Evolutionary conservation across 2,797 vertebrate genomes (phyloP), one percentile per base, ranked within the genome.

Genomic region (Acanthurus lineatus): DNA sequence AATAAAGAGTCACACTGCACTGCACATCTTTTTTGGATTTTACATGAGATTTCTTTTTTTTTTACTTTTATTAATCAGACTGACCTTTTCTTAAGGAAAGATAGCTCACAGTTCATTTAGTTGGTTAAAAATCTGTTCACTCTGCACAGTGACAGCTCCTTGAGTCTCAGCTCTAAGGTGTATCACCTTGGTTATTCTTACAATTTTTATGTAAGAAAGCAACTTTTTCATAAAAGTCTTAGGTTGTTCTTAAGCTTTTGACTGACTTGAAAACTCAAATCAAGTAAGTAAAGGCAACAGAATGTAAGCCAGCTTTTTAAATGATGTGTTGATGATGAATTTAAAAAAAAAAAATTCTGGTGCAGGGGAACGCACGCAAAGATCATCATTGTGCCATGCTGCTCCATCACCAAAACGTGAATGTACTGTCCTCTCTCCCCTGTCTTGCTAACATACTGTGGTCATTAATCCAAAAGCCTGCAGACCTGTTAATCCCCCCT

Each of bases 381-480:
- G 83, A 82, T 40, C 73, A 15, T 91, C 80, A 6, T 63, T 86
- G 68, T 82, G 77, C 68, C 82, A 71, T 58, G 66, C 32, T 66
- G 78, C 86, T 81, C 76, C 76, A 28, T 91, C 91, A 76, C 80
- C 86, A 25, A 92, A 87, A 93, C 94, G 95, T 96, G 95, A 90
- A 86, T 62, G 45, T 56, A 17, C 57, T 73, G 60, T 70, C 51
- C 45, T 61, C 53, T 66, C 51, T 52, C 14, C 44, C 35, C 72
- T 8, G 19, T 83, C 84, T 77, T 75, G 45, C 72, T 74, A 63
- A 73, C 68, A 78, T 83, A 66, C 69, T 85, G 72, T 85, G 71
- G 80, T 80, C 78, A 87, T 91, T 88, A 84, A 87, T 84, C 84
- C 84, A 85, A 91, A 88, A 75, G 60, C 68, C 56, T 77, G 70